Conservation (phyloP, 2,888 invertebrate species). For the Thecocarcelia acutangulata region DNA sequence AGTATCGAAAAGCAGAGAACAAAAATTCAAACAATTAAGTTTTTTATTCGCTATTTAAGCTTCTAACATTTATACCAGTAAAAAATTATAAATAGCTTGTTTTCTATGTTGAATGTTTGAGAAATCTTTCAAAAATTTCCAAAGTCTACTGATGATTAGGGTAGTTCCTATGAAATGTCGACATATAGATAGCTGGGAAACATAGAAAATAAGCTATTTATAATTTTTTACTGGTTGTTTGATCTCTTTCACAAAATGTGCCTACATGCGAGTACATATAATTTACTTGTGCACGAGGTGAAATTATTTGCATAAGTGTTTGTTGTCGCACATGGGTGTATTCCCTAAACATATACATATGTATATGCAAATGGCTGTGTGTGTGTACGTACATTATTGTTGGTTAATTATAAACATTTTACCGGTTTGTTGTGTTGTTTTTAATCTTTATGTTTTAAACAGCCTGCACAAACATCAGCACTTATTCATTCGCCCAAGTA, state of each 20-base stretch:
- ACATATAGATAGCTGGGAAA: no score
- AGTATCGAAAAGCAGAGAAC: no score
- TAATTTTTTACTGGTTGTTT: not conserved
- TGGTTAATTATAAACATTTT: constrained; percentile 66
- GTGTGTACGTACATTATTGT: constrained; percentile 40
- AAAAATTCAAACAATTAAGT: no score
- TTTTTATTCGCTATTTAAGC: no score
- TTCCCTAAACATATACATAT: not conserved
- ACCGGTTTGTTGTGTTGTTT: constrained; percentile 50
- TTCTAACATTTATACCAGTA: no score
- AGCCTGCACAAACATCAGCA: constrained; percentile 34
- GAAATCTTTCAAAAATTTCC: no score
- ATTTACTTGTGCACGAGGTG: not conserved
- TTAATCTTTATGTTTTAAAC: constrained; percentile 22
- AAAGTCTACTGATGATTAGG: no score
- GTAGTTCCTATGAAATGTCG: no score
- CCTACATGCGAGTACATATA: not conserved
- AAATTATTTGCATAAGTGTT: not conserved
- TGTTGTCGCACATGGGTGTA: not conserved
- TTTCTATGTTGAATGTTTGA: no score
- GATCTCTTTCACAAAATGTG: not conserved
- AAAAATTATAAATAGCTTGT: no score
- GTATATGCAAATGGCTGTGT: not conserved
- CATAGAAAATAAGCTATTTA: no score
- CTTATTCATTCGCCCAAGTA: not conserved